Conservation (phyloP, 2,797 vertebrate species). For the Rhabdophis nuchalis region DNA sequence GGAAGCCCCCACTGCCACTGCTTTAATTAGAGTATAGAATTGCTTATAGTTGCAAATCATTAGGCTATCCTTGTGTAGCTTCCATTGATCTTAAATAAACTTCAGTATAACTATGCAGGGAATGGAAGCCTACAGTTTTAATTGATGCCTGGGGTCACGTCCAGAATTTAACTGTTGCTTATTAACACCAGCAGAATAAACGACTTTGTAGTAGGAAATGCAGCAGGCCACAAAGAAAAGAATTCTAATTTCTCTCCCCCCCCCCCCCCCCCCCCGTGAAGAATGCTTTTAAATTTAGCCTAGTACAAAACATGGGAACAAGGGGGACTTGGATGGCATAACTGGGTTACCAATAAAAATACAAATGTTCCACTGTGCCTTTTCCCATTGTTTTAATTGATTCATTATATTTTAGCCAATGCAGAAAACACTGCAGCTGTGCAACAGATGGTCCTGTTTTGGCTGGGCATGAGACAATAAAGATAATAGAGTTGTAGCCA, state of each 20-base stretch:
- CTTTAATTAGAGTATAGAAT: background rate
- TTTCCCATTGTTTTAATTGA: background rate
- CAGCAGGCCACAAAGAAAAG: background rate
- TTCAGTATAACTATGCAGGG: background rate
- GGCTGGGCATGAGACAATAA: conserved; percentile 41
- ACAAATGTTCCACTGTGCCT: conserved; percentile 1
- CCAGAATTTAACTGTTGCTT: background rate
- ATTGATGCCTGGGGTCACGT: background rate
- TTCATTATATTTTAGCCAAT: conserved; percentile 50
- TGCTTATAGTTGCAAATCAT: background rate
- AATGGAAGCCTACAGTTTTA: background rate
- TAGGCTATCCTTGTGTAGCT: background rate
- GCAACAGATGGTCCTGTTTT: conserved; percentile 51
- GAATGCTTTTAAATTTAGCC: background rate
- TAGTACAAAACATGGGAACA: accelerated
- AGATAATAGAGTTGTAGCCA: conserved; percentile 40
- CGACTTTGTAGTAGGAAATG: background rate
- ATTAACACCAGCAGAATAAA: background rate
- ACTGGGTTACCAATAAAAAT: conserved; percentile 19
- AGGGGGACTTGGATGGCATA: conserved; percentile 6
- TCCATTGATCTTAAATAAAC: background rate
- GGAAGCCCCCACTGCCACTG: background rate
- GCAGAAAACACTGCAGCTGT: conserved; percentile 23
- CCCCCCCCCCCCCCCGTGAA: accelerated
- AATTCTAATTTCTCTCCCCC: accelerated